Conservation (phyloP, 2,797 vertebrate genomes). For the Pseudotriccus pelzelni region DNA sequence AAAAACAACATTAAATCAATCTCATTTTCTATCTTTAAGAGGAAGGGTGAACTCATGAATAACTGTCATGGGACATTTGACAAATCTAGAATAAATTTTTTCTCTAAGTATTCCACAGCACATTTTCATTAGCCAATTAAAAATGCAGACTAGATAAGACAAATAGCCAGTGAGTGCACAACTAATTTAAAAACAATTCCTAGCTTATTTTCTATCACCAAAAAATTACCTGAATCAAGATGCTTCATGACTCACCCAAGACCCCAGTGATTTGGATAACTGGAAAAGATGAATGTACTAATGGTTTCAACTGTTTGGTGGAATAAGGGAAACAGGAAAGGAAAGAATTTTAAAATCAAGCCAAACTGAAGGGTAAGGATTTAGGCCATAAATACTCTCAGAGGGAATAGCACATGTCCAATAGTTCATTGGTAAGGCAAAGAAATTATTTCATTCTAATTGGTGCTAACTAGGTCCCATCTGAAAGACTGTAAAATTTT, state of each 20-base stretch:
- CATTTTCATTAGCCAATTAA: background rate
- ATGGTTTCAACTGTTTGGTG: background rate
- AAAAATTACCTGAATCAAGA: background rate
- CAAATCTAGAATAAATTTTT: background rate
- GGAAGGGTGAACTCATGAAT: background rate
- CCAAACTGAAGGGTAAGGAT: background rate
- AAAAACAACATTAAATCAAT: background rate
- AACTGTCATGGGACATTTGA: background rate
- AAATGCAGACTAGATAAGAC: background rate
- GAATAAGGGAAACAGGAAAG: background rate
- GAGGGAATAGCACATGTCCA: background rate
- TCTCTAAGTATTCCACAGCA: background rate
- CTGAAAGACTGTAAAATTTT: background rate
- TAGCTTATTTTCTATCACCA: background rate
- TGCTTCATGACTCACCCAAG: background rate
- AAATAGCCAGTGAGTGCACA: background rate
- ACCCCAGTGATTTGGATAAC: background rate
- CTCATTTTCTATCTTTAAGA: background rate
- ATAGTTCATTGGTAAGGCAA: background rate
- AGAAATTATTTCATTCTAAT: background rate
- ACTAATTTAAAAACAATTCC: background rate
- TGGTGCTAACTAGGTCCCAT: background rate
- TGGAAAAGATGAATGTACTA: background rate
- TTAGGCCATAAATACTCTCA: background rate
- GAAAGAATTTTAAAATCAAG: background rate